A percentile compares a stretch with the other conserved stretches of the same genome.
Evolutionary conservation across 2,888 invertebrate genomes (phyloP).

Genomic region (Mesorhabditis belari): DNA sequence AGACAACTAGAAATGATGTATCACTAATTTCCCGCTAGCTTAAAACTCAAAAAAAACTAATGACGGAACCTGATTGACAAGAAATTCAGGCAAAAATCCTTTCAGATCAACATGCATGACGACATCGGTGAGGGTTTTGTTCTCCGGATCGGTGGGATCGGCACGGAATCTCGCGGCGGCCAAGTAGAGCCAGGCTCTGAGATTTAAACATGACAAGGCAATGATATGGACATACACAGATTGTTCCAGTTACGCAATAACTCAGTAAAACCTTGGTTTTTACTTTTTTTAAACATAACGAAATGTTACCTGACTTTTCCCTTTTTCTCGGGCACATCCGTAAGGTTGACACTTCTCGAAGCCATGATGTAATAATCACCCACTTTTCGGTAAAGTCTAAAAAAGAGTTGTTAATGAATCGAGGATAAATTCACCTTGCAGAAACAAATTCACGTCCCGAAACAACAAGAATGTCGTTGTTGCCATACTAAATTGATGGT

Average conservation of each 20-base stretch:
- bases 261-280: no score
- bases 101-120: slow-evolving; percentile 37
- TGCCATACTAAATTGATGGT: slow-evolving; percentile 40
- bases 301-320: slow-evolving; percentile 4
- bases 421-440: slow-evolving; percentile 4
- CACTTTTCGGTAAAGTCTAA: slow-evolving; percentile 25
- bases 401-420: neutral
- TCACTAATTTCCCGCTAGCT: no score
- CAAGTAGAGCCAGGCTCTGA: slow-evolving; percentile 27
- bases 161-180: slow-evolving; percentile 34
- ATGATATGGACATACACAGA: no score
- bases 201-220: neutral
- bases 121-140: slow-evolving; percentile 27
- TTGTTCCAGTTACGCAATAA: neutral
- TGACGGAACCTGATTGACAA: slow-evolving; percentile 32
- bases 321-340: slow-evolving; percentile 13
- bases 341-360: slow-evolving; percentile 28
- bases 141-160: slow-evolving; percentile 19
- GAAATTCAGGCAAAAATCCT: slow-evolving; percentile 31
- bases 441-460: slow-evolving; percentile 39
- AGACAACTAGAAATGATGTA: no score
- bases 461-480: slow-evolving; percentile 36
- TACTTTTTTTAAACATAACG: no score
- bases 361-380: slow-evolving; percentile 26
- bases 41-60: no score